Base-by-base conservation (phyloP, 2,113 vertebrate genomes). In the Myodes glareolus region DNA sequence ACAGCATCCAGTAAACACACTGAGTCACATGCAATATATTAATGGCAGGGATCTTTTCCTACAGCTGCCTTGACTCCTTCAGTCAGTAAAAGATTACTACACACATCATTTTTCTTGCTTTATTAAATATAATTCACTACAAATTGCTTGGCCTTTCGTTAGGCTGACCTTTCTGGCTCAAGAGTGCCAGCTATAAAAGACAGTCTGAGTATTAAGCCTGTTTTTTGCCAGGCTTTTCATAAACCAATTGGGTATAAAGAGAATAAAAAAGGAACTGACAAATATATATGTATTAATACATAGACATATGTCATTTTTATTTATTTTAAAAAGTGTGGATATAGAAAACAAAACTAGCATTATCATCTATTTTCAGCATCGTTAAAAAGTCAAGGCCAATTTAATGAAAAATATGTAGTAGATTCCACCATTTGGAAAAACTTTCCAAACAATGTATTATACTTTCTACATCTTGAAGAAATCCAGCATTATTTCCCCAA, bases 101-200 rank as follows among this genome's bases (percentile, higher is more conserved):
- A 88, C 87, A 47, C n/a, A 52, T 67, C 78, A 36, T 72, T 92
- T 89, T 81, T 82, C 42, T 92, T 91, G 25, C 45, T 92, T 93
- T 92, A 81, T 89, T 94, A 95, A 55, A 91, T 29, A 81, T 25
- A 96, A 96, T 88, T 96, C 25, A 73, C 65, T 92, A 92, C 14
- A 94, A 81, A 94, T 80, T 88, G 27, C 14, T 52, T 90, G 65
- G 33, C 7, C 58, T 96, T 95, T 90, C 89, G 91, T 96, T 73
- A 94, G 29, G 9, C 12, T 88, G 91, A 91, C 2, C 42, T 96
- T 96, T 81, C 33, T 72, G 75, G 27, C 29, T 23, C 50, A 76
- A 10, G 39, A 92, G 90, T 31, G 23, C 75, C 63, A 88, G 16
- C 31, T 14, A 7, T 70, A 96, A 88, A 88, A 84, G 58, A 63